Evolutionary conservation across 1,140 invertebrate genomes (phyloP).

Genomic region (Brachystomella parvula): DNA sequence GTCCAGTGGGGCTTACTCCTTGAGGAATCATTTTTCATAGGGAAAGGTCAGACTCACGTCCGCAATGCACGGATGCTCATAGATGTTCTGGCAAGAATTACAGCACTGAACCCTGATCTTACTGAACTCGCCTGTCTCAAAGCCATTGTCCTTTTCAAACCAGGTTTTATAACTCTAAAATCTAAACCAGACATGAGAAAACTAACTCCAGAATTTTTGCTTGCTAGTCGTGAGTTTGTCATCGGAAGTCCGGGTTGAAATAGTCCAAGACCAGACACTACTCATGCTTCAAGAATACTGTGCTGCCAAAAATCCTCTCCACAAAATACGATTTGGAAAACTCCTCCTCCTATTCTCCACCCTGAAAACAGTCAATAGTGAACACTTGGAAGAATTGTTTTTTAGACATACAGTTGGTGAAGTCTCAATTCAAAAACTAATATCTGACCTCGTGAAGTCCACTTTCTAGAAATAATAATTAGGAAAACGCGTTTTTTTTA

Average conservation of each 20-base stretch:
- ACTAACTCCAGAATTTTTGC: constrained; percentile 11
- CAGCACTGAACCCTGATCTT: constrained; percentile 60
- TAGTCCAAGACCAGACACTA: constrained; percentile 68
- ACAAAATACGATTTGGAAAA: constrained; percentile 58
- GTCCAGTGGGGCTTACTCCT: constrained; percentile 68
- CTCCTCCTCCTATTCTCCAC: constrained; percentile 61
- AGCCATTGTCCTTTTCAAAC: constrained; percentile 68
- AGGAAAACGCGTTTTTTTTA: too few relatives aligned
- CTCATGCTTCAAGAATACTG: constrained; percentile 62
- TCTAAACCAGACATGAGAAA: background rate
- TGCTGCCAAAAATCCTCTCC: constrained; percentile 39
- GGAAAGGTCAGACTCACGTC: background rate
- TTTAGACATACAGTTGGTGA: constrained; percentile 63
- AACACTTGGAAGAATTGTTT: constrained; percentile 55
- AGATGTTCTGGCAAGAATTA: constrained; percentile 57
- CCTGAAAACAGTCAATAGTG: constrained; percentile 49
- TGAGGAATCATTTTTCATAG: constrained; percentile 47
- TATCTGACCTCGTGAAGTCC: constrained; percentile 47
- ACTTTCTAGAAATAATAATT: constrained; percentile 6
- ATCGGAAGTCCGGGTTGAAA: constrained; percentile 55
- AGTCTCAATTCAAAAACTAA: constrained; percentile 57
- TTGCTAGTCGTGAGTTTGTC: constrained; percentile 53
- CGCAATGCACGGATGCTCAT: background rate
- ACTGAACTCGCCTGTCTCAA: constrained; percentile 78
- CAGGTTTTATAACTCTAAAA: constrained; percentile 49